Percentiles rank a stretch among this genome's conserved stretches.
These are phyloP conservation scores for Cartodere bifasciata DNA, from an alignment of 2,888 invertebrate species.

Conservation along the genomic window DNA sequence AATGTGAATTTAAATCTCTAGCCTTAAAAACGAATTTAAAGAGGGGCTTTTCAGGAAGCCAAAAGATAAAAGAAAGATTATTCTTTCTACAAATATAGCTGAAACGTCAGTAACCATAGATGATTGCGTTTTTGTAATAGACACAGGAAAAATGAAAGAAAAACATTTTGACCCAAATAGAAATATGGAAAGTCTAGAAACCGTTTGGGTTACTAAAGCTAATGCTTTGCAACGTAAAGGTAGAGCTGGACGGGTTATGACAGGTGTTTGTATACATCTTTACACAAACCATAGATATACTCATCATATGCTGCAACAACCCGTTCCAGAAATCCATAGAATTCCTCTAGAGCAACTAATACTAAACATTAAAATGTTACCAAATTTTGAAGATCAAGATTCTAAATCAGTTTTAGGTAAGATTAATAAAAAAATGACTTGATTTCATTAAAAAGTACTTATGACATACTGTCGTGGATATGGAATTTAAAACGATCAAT, in stretches of 20 bases:
- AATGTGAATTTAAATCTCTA: too few species aligned
- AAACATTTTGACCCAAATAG: constrained; percentile 69
- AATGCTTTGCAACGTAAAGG: constrained; percentile 85
- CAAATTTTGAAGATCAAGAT: constrained; percentile 30
- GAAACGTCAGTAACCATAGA: constrained; percentile 94
- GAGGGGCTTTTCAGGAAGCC: constrained; percentile 44
- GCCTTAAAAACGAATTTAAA: constrained; percentile 1
- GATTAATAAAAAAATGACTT: too few species aligned
- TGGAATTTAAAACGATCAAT: too few species aligned
- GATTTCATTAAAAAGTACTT: too few species aligned
- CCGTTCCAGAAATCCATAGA: constrained; percentile 80
- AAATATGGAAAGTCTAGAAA: constrained; percentile 77
- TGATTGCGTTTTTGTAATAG: constrained; percentile 89
- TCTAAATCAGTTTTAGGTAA: constrained; percentile 28
- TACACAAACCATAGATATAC: constrained; percentile 63
- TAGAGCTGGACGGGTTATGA: constrained; percentile 80
- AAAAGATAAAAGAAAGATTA: constrained; percentile 68
- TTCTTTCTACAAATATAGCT: constrained; percentile 84
- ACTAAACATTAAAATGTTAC: constrained; percentile 60
- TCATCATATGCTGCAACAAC: constrained; percentile 56
- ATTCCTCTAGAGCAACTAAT: constrained; percentile 76
- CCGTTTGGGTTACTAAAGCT: constrained; percentile 82
- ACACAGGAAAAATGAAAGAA: constrained; percentile 87
- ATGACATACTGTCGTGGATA: too few species aligned
- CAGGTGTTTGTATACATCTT: constrained; percentile 77